These are phyloP conservation scores for Pelusios castaneus DNA, from an alignment of 2,113 vertebrate genomes.

Conservation along the genomic window DNA sequence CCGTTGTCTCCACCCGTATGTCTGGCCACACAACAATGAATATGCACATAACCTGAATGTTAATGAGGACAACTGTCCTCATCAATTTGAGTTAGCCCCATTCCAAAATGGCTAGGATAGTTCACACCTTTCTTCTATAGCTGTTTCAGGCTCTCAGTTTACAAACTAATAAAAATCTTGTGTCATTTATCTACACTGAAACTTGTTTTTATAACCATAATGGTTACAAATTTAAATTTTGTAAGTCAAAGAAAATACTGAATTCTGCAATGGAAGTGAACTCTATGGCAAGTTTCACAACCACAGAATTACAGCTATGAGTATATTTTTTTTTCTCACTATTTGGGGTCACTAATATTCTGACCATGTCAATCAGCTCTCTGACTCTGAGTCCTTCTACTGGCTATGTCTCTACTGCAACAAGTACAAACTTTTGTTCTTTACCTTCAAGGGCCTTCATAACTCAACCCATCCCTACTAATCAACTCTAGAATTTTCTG, in stretches of 20 bases:
- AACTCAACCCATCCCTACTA: not conserved
- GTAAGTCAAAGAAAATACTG: not conserved
- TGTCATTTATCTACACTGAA: not conserved
- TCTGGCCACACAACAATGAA: not conserved
- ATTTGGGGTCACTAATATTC: not conserved
- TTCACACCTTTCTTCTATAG: not conserved
- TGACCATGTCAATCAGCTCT: fast-evolving
- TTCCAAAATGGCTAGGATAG: not conserved
- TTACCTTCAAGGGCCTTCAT: not conserved
- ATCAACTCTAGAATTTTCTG: not conserved
- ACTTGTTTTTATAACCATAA: not conserved
- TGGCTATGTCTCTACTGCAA: not conserved
- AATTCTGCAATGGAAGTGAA: not conserved
- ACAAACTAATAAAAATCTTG: not conserved
- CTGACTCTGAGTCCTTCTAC: not conserved
- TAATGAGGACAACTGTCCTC: not conserved
- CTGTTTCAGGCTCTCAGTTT: not conserved
- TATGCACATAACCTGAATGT: not conserved
- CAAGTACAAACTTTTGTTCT: not conserved
- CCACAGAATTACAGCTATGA: not conserved
- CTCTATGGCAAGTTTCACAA: not conserved
- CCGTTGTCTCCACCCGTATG: not conserved
- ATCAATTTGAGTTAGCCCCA: not conserved
- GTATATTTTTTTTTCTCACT: not conserved
- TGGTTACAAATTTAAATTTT: not conserved